Evolutionary conservation across 2,113 vertebrate genomes (phyloP).

Genomic region (Cepphus grylle): DNA sequence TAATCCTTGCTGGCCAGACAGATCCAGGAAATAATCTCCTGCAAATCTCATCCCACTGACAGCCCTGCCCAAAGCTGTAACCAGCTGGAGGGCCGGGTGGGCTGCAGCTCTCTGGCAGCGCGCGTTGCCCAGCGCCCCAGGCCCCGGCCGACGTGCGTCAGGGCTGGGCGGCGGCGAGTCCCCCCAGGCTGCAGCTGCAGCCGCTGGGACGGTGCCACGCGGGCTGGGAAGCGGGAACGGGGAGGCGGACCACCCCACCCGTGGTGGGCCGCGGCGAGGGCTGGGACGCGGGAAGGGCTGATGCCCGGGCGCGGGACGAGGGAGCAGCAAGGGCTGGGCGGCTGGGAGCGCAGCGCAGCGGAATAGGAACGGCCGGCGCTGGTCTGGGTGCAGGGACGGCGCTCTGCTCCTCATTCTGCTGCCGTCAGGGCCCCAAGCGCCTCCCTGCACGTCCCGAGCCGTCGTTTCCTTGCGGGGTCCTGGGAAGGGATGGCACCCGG

Average conservation of each 20-base stretch:
- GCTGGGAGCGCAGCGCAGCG: background rate
- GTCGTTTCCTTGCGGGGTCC: background rate
- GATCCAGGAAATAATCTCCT: background rate
- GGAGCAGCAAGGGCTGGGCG: background rate
- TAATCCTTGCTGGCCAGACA: background rate
- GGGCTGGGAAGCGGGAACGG: background rate
- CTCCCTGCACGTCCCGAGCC: background rate
- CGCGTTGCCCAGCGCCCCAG: background rate
- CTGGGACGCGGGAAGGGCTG: fast-evolving
- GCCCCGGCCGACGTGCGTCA: background rate
- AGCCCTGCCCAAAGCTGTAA: background rate
- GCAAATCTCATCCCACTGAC: conserved; percentile 6
- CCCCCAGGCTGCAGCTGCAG: background rate
- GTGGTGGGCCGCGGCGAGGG: background rate
- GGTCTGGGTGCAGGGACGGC: background rate
- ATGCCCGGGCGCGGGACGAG: fast-evolving
- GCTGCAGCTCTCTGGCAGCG: background rate
- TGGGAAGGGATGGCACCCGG: background rate
- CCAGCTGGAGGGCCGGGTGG: background rate
- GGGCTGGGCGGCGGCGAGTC: background rate
- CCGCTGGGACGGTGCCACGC: background rate
- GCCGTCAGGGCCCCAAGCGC: fast-evolving
- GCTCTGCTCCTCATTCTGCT: background rate
- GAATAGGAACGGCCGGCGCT: background rate
- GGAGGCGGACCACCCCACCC: fast-evolving